Evolutionary conservation across 2,888 invertebrate genomes (phyloP), one percentile per base, ranked within the genome.

Genomic region (Dugesia japonica): DNA sequence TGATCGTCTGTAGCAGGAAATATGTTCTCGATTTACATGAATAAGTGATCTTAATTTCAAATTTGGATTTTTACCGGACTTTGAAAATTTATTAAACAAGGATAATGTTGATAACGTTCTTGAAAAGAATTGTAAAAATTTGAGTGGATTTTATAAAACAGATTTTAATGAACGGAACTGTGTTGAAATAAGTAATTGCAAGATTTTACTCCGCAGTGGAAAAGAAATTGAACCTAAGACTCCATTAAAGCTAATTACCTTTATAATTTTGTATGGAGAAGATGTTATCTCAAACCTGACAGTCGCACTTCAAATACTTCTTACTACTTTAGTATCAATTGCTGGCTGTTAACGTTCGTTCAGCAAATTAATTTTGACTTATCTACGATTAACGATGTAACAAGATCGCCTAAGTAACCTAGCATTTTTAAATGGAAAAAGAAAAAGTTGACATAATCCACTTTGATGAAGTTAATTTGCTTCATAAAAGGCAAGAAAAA

Each of bases 111-210:
- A 56, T 23, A 56, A 56, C n/a, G 23, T 1, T 56, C 56, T 56
- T 56, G 56, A 56, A 56, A 56, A 56, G 23, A 7, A 56, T 56
- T 56, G n/a, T 56, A 56, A 23, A 56, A 56, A 56, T 56, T n/a
- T 56, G 23, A 23, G 4, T 56, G 20, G 17, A 56, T 56, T 56
- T 56, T 56, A 56, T 56, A 23, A 56, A 4, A 56, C 23, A 20
- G n/a, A 4, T 56, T 56, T 56, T 56, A 23, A 56, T 56, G 56
- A 23, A 4, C 1, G 7, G 17, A n/a, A 9, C n/a, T 56, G 17
- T 56, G 23, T 20, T n/a, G 56, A 56, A 56, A 56, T 56, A 56
- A 9, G n/a, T 56, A 23, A 13, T n/a, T 56, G 13, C 56, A 56
- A 56, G 56, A 56, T 56, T 1, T 56, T 56, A 56, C 4, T 56